phyloP scores from a whole-genome alignment of 2,888 invertebrate species.

The Phlogophora meticulosa region DNA sequence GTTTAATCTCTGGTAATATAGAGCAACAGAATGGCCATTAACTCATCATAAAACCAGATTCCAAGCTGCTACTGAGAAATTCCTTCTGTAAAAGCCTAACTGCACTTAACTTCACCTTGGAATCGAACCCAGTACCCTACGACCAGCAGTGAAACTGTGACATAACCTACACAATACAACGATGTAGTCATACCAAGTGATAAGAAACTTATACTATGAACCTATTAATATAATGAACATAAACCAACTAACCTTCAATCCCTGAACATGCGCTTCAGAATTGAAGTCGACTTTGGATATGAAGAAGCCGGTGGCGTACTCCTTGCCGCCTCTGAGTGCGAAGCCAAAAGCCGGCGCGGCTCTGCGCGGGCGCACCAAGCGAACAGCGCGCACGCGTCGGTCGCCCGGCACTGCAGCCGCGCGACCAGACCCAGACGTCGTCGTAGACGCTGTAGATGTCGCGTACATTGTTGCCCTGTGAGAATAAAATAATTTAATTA shows the following conservation, averaged over 20 bases:
- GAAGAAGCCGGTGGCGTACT: constrained; percentile 98
- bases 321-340: constrained; percentile 96
- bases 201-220: not conserved
- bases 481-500: constrained; percentile 21
- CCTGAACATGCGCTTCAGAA: constrained; percentile 96
- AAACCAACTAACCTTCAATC: constrained; percentile 93
- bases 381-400: constrained; percentile 84
- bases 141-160: not conserved
- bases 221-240: not conserved
- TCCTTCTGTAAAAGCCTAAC: not conserved
- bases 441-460: constrained; percentile 83
- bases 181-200: too few species aligned
- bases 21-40: too few species aligned
- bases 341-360: constrained; percentile 94
- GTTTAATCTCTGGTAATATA: too few species aligned
- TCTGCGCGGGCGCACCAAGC: constrained; percentile 85
- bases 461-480: constrained; percentile 81
- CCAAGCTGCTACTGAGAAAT: not conserved
- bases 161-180: too few species aligned
- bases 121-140: not conserved
- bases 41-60: not conserved
- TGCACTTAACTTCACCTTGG: not conserved
- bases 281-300: constrained; percentile 96
- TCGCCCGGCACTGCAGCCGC: constrained; percentile 74
- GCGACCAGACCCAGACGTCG: constrained; percentile 83